Evolutionary conservation across 1,140 invertebrate species (phyloP).

Genomic region (Sogatella furcifera): DNA sequence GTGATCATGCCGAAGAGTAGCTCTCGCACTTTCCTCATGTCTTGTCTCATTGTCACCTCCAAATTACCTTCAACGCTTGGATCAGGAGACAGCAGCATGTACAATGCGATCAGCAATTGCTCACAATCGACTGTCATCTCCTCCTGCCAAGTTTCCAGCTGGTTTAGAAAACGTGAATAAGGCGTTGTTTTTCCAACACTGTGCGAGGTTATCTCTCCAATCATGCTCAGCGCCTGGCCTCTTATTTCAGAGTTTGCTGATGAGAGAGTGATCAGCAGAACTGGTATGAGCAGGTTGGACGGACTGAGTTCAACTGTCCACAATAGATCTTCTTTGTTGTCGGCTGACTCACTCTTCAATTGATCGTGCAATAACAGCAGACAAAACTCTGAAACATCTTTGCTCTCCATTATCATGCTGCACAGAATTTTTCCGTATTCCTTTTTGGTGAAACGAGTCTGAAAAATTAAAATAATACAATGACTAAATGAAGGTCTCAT

Average conservation of each 20-base stretch:
- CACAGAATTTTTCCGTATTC: too few relatives aligned
- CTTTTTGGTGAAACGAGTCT: too few relatives aligned
- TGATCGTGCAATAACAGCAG: too few relatives aligned
- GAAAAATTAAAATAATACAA: too few relatives aligned
- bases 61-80: conserved; percentile 26
- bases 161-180: neutral
- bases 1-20: conserved; percentile 7
- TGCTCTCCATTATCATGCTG: too few relatives aligned
- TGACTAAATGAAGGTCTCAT: too few relatives aligned
- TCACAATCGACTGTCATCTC: conserved; percentile 51
- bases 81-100: conserved; percentile 37
- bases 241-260: conserved; percentile 9
- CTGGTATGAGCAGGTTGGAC: conserved; percentile 26
- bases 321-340: neutral
- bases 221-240: conserved; percentile 1
- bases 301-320: conserved; percentile 3
- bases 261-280: conserved; percentile 31
- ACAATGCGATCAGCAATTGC: conserved; percentile 29
- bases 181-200: neutral
- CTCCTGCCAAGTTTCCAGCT: conserved; percentile 16
- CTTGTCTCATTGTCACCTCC: neutral
- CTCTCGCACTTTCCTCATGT: conserved; percentile 5
- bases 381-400: too few relatives aligned
- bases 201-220: neutral
- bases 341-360: too few relatives aligned